Evolutionary conservation across 2,888 invertebrate genomes (phyloP), one percentile per base, ranked within the genome.

Genomic region (Andrena hattorfiana): DNA sequence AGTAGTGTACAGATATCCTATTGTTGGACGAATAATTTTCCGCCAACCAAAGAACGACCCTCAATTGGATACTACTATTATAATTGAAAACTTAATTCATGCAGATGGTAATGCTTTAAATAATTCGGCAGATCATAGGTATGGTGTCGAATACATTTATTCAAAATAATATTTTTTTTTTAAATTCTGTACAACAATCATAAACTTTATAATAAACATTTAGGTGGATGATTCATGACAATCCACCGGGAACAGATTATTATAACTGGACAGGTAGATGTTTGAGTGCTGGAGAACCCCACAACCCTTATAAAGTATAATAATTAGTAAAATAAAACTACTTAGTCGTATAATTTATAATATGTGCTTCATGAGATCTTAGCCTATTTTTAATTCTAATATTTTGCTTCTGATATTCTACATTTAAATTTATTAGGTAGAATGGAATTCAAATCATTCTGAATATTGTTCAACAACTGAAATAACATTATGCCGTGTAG

Each of bases 211-310:
- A 1, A n/a, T 54, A 77, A 72, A 77, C 35, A 23, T 93, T 48
- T 88, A 94, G 97, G 85, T 99, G 98, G 98, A 97, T 97, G 13
- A 95, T 99, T 23, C 97, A 98, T 92, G 96, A 96, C 77, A 94
- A 95, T 85, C 95, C 97, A 0, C 97, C 98, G 0, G 98, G 97
- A 23, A 96, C 96, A 81, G 99, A 99, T 94, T 98, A 97, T 94
- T 98, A 98, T 93, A 97, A 98, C 94, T 98, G 98, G 98, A 97
- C 97, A 35, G 96, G 95, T 60, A 95, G 98, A 51, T 98, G 98
- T 92, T 94, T 97, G 10, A 97, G 97, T 87, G 96, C 97, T 0
- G 98, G 97, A 5, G 92, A 92, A 0, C 94, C 96, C n/a, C 97
- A 95, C 92, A 97, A 98, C 94, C 98, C 98, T 0, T 96, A 96